These are phyloP conservation scores for Thera obeliscata DNA, from an alignment of 2,888 invertebrate genomes.

Conservation along the genomic window DNA sequence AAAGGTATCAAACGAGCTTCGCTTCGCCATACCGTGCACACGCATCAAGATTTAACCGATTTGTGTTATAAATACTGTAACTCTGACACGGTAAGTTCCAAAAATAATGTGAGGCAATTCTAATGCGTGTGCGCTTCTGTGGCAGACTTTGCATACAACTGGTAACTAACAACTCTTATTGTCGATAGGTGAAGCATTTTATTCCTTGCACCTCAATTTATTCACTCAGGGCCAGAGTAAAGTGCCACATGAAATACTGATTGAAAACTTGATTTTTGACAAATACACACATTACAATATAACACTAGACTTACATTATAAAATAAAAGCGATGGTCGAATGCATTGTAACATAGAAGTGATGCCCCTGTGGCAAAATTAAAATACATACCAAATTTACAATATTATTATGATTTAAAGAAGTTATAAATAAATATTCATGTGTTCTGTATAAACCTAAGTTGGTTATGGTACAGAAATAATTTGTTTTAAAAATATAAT, in stretches of 20 bases:
- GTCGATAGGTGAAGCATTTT: slow-evolving; percentile 56
- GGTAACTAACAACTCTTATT: slow-evolving; percentile 74
- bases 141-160: slow-evolving; percentile 56
- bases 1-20: slow-evolving; percentile 59
- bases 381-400: slow-evolving; percentile 10
- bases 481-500: slow-evolving; percentile 46
- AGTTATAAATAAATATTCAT: not conserved
- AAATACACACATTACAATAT: slow-evolving; percentile 19
- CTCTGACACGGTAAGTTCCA: slow-evolving; percentile 24
- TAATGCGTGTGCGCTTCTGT: slow-evolving; percentile 53
- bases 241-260: slow-evolving; percentile 35
- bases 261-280: slow-evolving; percentile 21
- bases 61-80: slow-evolving; percentile 28
- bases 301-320: slow-evolving; percentile 19
- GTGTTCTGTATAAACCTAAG: not conserved
- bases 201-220: slow-evolving; percentile 43
- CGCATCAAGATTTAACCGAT: slow-evolving; percentile 48
- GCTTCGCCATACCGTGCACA: slow-evolving; percentile 54
- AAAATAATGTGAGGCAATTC: slow-evolving; percentile 35
- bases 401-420: not conserved
- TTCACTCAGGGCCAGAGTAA: slow-evolving; percentile 40
- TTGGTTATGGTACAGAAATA: slow-evolving; percentile 18
- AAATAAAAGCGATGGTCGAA: slow-evolving; percentile 18
- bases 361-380: slow-evolving; percentile 28
- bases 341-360: slow-evolving; percentile 19